Conservation (phyloP, 2,113 vertebrate species). For the Poeciliopsis occidentalis region DNA sequence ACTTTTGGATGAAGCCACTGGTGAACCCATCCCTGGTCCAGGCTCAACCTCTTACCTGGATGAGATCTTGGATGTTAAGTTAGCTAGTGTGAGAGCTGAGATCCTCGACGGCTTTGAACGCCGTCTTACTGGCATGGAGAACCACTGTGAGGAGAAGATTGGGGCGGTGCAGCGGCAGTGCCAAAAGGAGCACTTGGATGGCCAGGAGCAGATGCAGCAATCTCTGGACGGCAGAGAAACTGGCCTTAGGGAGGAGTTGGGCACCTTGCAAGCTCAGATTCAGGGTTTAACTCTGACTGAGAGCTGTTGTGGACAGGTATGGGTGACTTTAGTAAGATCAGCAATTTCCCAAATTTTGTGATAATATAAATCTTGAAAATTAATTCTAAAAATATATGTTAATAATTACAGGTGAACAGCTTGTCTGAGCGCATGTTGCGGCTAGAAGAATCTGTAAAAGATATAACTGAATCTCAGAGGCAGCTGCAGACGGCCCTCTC, state of each 20-base stretch:
- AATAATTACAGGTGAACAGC: conserved; percentile 78
- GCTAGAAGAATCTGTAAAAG: conserved; percentile 88
- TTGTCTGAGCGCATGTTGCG: conserved; percentile 85
- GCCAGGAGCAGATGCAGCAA: conserved; percentile 87
- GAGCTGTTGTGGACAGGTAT: conserved; percentile 88
- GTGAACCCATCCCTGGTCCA: conserved; percentile 79
- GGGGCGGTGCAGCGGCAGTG: conserved; percentile 88
- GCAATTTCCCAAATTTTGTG: neutral
- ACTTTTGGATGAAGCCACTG: conserved; percentile 80
- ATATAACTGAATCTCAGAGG: conserved; percentile 86
- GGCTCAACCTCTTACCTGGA: conserved; percentile 82
- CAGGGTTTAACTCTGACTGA: conserved; percentile 89
- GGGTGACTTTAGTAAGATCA: neutral
- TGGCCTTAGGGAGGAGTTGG: conserved; percentile 88
- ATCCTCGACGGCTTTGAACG: conserved; percentile 91
- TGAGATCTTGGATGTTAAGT: conserved; percentile 83
- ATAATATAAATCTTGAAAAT: neutral
- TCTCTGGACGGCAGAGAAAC: conserved; percentile 90
- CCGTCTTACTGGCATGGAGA: conserved; percentile 86
- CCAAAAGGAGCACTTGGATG: conserved; percentile 86
- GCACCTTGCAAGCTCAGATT: conserved; percentile 88
- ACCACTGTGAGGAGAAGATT: conserved; percentile 84
- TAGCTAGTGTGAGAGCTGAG: conserved; percentile 84
- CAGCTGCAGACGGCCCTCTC: conserved; percentile 74
- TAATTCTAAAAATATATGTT: neutral